Conservation (phyloP, 1,140 invertebrate genomes). For the Calycopis cecrops region DNA sequence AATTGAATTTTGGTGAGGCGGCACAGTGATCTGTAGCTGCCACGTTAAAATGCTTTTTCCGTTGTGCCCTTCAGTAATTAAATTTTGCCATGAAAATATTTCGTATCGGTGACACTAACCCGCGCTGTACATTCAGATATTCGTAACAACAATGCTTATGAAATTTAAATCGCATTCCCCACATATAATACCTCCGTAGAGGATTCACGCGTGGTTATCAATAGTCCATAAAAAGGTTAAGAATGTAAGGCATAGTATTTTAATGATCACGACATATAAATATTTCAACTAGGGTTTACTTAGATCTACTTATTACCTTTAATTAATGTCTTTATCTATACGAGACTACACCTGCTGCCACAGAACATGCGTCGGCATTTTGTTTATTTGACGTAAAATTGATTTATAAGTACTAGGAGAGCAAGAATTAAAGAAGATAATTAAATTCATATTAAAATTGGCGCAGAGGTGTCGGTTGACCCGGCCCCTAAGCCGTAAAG, state of each 20-base stretch:
- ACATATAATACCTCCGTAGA: not conserved
- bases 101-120: conserved; percentile 16
- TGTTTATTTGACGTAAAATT: too few species aligned
- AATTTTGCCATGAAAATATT: conserved; percentile 22
- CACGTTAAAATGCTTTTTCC: conserved; percentile 29
- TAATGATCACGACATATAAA: too few species aligned
- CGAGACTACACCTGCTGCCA: too few species aligned
- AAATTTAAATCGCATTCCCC: conserved; percentile 8
- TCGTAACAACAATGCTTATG: conserved; percentile 1
- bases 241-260: too few species aligned
- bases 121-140: not conserved
- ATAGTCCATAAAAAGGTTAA: too few species aligned
- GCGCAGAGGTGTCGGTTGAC: conserved; percentile 22
- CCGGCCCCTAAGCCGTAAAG: conserved; percentile 42
- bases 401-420: not conserved
- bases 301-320: too few species aligned
- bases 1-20: conserved; percentile 67
- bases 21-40: conserved; percentile 45
- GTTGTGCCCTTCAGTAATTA: conserved; percentile 27
- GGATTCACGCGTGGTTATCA: too few species aligned
- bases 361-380: too few species aligned
- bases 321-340: too few species aligned
- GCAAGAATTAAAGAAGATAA: conserved; percentile 5
- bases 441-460: conserved; percentile 11
- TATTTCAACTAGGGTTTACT: too few species aligned